Base-by-base conservation (phyloP, 2,888 invertebrate species). In the Eupithecia insigniata region DNA sequence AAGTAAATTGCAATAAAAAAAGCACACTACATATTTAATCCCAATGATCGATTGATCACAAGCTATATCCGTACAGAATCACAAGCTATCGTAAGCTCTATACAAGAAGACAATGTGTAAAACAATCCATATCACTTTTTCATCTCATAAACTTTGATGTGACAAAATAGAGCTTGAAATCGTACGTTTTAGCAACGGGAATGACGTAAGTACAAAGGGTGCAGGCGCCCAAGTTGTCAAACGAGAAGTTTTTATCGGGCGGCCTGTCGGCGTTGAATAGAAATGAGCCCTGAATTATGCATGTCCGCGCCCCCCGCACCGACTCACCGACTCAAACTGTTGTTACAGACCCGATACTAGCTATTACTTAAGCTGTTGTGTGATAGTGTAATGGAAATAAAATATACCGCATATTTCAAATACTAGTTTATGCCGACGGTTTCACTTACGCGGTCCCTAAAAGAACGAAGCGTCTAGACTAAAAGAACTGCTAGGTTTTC, bases 261-360 rank as follows among this genome's bases (percentile, higher is more conserved):
- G 87, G 90, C 88, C 87, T 91, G 93, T 91, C 91, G 89, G 80
- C 91, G 92, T 91, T 91, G 93, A 92, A 93, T 93, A 92, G 92
- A 90, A 93, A 93, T 93, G 92, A 92, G 92, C 82, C 84, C 89
- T 94, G 93, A 93, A 94, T 93, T 92, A 94, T 93, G 92, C 92
- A 94, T 92, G 86, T 82, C 82, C 84, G 82, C 82, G 84, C 81
- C 85, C 84, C 84, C 22, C 64, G 34, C 22, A 16, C 64, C 64
- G 22, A 34, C 84, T 81, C 83, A 81, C 82, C 84, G 76, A 82
- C 76, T 80, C 80, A 85, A 90, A 90, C 90, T 88, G 90, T 90
- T 91, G 89, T 89, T 86, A 85, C 85, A 80, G 83, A 77, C 84
- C 77, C 80, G 81, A 78, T 80, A 82, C 82, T 82, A 80, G 82